A percentile compares a stretch with the other conserved stretches of the same genome.
Evolutionary conservation across 2,113 vertebrate species (phyloP).

Genomic region (Lamprotornis superbus): DNA sequence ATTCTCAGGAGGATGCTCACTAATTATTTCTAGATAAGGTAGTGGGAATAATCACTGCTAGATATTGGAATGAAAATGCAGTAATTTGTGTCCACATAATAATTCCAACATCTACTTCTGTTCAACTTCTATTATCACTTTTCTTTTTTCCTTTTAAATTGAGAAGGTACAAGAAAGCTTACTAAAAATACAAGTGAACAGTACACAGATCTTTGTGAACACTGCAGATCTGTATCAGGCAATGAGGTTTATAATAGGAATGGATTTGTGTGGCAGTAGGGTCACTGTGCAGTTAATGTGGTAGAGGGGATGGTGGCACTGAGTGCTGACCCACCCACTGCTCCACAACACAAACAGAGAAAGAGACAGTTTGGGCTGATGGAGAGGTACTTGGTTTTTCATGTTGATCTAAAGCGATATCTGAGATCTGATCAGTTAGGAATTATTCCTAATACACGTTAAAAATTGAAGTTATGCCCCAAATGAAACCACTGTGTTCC

Average conservation of each 20-base stretch:
- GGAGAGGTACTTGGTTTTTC: rapidly evolving
- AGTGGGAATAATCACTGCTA: constrained; percentile 3
- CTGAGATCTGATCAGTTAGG: not conserved
- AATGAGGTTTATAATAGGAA: not conserved
- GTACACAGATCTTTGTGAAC: not conserved
- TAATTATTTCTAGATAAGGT: constrained; percentile 49
- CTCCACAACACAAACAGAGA: not conserved
- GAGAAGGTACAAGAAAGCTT: not conserved
- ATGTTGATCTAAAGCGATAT: not conserved
- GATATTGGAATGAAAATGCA: not conserved
- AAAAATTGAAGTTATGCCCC: not conserved
- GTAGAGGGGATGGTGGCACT: not conserved
- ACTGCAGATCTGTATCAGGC: not conserved
- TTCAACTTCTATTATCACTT: not conserved
- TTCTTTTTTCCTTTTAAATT: not conserved
- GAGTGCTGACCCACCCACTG: not conserved
- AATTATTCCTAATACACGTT: not conserved
- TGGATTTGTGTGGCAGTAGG: not conserved
- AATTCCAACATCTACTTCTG: not conserved
- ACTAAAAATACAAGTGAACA: not conserved
- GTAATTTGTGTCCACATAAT: not conserved
- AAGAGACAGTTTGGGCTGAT: not conserved
- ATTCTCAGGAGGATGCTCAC: not conserved
- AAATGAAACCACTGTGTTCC: not conserved
- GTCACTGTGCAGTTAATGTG: rapidly evolving